A percentile compares a stretch with the other conserved stretches of the same genome.
phyloP scores from a whole-genome alignment of 1,140 invertebrate species.

The Pogonomyrmex barbatus region DNA sequence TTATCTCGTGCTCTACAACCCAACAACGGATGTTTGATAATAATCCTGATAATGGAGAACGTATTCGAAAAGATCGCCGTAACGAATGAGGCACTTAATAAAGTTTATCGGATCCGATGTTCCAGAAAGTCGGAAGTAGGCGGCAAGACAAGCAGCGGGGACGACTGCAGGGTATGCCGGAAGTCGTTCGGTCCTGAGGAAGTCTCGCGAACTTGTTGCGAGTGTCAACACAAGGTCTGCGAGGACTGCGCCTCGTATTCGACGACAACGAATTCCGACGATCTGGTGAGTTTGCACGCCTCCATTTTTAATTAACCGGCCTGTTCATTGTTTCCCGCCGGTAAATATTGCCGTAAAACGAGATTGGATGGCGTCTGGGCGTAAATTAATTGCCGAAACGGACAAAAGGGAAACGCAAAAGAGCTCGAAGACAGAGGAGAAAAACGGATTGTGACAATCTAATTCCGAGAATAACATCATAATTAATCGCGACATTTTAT shows the following conservation, averaged over 20 bases:
- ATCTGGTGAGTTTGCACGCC: conserved; percentile 88
- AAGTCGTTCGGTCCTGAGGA: conserved; percentile 95
- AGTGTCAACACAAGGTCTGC: conserved; percentile 95
- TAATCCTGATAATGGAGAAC: not conserved
- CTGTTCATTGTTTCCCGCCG: conserved; percentile 32
- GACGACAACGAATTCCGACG: conserved; percentile 92
- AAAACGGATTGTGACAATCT: not conserved
- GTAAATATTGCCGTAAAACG: conserved; percentile 49
- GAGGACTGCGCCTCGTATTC: conserved; percentile 97
- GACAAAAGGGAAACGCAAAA: conserved; percentile 8
- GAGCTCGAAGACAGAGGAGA: not conserved
- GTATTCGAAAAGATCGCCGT: not conserved
- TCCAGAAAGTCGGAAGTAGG: conserved; percentile 88
- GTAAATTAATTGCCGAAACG: conserved; percentile 41
- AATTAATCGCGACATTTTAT: conserved; percentile 23
- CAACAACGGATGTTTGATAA: not conserved
- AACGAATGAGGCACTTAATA: not conserved
- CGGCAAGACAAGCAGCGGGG: conserved; percentile 90
- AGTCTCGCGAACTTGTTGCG: conserved; percentile 93
- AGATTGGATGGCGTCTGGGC: not conserved
- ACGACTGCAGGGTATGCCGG: conserved; percentile 93
- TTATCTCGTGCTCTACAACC: not conserved
- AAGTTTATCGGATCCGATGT: conserved; percentile 43
- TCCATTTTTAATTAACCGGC: conserved; percentile 50
- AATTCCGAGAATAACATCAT: conserved; percentile 14